Conservation (phyloP, 2,797 vertebrate genomes). For the Sebastiscus tertius region DNA sequence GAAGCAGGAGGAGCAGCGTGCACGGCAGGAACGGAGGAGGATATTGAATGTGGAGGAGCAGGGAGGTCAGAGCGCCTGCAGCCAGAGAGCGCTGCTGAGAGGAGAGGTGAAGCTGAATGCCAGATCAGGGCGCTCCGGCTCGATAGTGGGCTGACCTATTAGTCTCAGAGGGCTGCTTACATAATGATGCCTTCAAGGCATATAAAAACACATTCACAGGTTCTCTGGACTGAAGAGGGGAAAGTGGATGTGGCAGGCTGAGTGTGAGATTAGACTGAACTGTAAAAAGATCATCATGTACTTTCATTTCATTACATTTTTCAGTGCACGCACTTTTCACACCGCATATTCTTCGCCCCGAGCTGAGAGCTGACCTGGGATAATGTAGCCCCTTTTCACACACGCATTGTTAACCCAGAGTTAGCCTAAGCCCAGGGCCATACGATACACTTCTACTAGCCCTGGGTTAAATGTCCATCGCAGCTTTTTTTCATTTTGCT, state of each 20-base stretch:
- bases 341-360: not conserved
- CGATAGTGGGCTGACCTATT: conserved; percentile 1
- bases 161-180: conserved; percentile 23
- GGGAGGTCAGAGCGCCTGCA: conserved; percentile 9
- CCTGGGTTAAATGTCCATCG: too few relatives aligned
- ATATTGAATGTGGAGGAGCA: not conserved
- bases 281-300: not conserved
- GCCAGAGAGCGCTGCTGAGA: not conserved
- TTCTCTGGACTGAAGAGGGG: not conserved
- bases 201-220: conserved; percentile 11
- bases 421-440: not conserved
- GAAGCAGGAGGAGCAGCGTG: not conserved
- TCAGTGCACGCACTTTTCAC: not conserved
- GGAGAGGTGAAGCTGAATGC: conserved; percentile 16
- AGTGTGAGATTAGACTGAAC: not conserved
- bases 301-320: not conserved
- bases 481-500: too few relatives aligned
- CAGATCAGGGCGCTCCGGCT: conserved; percentile 14
- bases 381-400: too few relatives aligned
- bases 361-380: too few relatives aligned
- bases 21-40: not conserved
- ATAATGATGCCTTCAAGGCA: conserved; percentile 23
- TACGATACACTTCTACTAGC: not conserved
- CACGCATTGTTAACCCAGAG: not conserved
- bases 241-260: not conserved